Evolutionary conservation across 2,888 invertebrate genomes (phyloP).

Genomic region (Branchellion lobata): DNA sequence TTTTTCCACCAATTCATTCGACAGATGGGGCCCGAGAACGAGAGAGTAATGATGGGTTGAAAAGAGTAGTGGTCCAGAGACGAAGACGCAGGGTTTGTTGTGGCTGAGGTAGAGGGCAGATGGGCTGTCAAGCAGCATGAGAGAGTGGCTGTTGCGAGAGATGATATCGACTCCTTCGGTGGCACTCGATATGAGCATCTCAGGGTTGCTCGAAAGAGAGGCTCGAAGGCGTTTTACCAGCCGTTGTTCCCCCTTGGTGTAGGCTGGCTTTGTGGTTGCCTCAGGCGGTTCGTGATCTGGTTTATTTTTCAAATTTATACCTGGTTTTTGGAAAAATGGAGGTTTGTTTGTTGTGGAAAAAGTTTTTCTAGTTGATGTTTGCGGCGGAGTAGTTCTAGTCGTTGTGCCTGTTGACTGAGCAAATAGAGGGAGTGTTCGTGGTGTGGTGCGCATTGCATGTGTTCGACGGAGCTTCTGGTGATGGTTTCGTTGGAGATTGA

Average conservation of each 20-base stretch:
- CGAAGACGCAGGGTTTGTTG: not conserved
- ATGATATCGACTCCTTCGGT: not conserved
- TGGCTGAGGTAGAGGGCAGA: not conserved
- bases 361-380: too few species aligned
- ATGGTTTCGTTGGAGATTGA: too few species aligned
- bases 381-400: too few species aligned
- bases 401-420: too few species aligned
- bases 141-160: not conserved
- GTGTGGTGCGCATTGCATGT: too few species aligned
- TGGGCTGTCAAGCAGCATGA: not conserved
- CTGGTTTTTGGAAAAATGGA: not conserved
- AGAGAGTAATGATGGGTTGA: not conserved
- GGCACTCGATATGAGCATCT: not conserved
- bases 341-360: not conserved
- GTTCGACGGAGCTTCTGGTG: too few species aligned
- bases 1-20: not conserved
- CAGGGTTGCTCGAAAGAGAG: not conserved
- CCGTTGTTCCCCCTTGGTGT: not conserved
- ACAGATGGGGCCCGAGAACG: not conserved
- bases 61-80: not conserved
- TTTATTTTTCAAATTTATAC: not conserved
- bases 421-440: too few species aligned
- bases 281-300: not conserved
- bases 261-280: too few species aligned
- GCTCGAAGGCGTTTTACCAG: not conserved